Base-by-base conservation (phyloP, 2,888 invertebrate genomes). In the Drosophila dives region DNA sequence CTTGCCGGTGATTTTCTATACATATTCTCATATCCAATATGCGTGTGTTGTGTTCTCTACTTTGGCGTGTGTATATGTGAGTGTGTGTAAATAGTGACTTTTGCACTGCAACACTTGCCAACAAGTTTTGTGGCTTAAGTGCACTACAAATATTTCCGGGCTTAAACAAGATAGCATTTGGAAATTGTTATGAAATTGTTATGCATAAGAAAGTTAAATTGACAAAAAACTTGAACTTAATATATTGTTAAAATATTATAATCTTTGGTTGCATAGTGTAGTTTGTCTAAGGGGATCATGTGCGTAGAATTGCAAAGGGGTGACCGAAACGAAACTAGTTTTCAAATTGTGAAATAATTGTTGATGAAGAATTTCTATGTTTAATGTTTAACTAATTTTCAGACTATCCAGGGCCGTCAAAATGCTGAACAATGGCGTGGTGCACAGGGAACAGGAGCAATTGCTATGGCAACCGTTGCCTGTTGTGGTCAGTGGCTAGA, bases 1-100 rank as follows among this genome's bases (percentile, higher is more conserved):
- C 15, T 38, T 42, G 67, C 65, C 77, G 80, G 73, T 89, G 87
- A 86, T 69, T 83, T 89, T 75, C 77, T 1, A 23, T 23, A 23
- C 71, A 38, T 69, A 61, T 65, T 53, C 83, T 89, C 69, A 26
- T 67, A 65, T 64, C 58, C 70, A 70, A 56, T 34, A 32, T 53
- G 55, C 20, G 34, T 51, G 45, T 45, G 23, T 4, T 23, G 4
- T 23, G 45, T 15, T 23, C 23, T 23, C 23, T 45, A 2, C 2
- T 8, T 23, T 23, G 29, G 23, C 17, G 15, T 29, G 26, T n/a
- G 36, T 29, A 20, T 1, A 26, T 11, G 29, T 38, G 50, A 15
- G 36, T 49, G 50, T 61, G 33, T 65, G 53, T 3, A 36, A 53
- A 53, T 42, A 50, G 53, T 63, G 77, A 66, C 61, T 72, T 71